These are phyloP conservation scores for Lobophora halterata DNA, from an alignment of 2,888 invertebrate genomes.

Conservation along the genomic window DNA sequence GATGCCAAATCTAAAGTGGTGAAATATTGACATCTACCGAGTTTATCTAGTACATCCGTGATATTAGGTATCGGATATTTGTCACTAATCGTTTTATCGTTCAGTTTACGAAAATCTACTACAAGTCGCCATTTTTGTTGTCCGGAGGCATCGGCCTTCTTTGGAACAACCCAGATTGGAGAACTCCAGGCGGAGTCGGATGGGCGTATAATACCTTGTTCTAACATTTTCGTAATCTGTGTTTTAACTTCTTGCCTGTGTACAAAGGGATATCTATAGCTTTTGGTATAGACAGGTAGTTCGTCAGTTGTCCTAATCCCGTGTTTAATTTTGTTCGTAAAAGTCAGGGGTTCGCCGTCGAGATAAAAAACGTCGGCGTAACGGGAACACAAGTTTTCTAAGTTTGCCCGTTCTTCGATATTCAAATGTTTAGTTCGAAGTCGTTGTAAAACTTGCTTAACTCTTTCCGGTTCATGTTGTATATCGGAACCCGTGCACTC, in stretches of 20 bases:
- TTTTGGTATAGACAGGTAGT: neutral
- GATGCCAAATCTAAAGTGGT: slow-evolving; percentile 25
- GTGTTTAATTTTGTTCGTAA: slow-evolving; percentile 19
- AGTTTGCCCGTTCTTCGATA: neutral
- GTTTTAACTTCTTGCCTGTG: neutral
- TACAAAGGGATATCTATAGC: slow-evolving; percentile 2
- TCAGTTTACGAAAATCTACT: slow-evolving; percentile 30
- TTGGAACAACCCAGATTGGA: slow-evolving; percentile 1
- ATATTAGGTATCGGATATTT: too few relatives aligned
- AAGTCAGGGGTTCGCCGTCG: slow-evolving; percentile 21
- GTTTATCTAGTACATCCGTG: slow-evolving; percentile 33
- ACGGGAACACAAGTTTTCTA: neutral
- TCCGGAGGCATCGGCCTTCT: slow-evolving; percentile 2
- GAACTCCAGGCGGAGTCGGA: slow-evolving; percentile 12
- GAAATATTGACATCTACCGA: slow-evolving; percentile 30
- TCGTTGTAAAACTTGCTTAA: slow-evolving; percentile 19
- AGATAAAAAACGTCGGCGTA: slow-evolving; percentile 28
- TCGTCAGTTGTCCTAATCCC: slow-evolving; percentile 8
- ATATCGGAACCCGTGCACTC: slow-evolving; percentile 24
- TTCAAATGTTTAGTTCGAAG: slow-evolving; percentile 1
- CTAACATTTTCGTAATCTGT: neutral
- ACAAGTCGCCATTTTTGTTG: slow-evolving; percentile 26
- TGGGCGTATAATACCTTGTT: slow-evolving; percentile 10
- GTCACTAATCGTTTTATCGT: slow-evolving; percentile 32
- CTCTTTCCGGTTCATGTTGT: slow-evolving; percentile 14